These are phyloP conservation scores for Prosapia bicincta DNA, from an alignment of 2,888 invertebrate genomes.

Conservation along the genomic window DNA sequence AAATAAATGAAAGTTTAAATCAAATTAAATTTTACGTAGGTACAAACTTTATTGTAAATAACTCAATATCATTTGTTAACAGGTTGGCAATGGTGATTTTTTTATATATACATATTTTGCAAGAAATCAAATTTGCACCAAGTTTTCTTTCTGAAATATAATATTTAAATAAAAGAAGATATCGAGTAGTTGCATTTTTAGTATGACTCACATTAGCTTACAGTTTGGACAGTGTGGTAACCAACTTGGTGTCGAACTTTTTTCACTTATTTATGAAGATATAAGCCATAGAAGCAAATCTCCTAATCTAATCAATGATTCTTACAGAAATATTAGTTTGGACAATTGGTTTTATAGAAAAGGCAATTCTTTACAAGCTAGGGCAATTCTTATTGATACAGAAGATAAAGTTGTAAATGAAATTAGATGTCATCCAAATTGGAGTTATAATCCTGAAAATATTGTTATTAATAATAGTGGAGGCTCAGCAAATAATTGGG, in stretches of 20 bases:
- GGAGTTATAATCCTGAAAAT: constrained; percentile 47
- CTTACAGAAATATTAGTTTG: constrained; percentile 42
- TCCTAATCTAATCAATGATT: constrained; percentile 41
- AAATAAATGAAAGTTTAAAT: too few species aligned
- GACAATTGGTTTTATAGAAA: constrained; percentile 49
- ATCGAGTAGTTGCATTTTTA: too few species aligned
- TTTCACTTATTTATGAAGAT: constrained; percentile 47
- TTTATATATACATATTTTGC: too few species aligned
- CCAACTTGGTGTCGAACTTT: constrained; percentile 51
- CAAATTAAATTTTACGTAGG: too few species aligned
- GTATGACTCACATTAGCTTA: constrained; percentile 39
- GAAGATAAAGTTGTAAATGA: constrained; percentile 50
- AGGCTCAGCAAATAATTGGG: constrained; percentile 56
- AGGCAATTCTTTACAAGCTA: constrained; percentile 45
- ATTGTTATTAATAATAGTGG: constrained; percentile 45
- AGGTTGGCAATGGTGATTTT: too few species aligned
- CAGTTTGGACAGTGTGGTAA: constrained; percentile 57
- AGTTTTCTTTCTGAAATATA: too few species aligned
- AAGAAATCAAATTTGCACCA: too few species aligned
- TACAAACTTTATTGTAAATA: too few species aligned
- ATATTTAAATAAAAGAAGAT: too few species aligned
- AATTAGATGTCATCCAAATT: constrained; percentile 39
- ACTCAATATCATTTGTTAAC: too few species aligned
- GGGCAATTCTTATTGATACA: constrained; percentile 51
- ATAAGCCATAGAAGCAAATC: background rate